Percentiles rank a stretch among this genome's conserved stretches.
phyloP scores from a whole-genome alignment of 2,888 invertebrate genomes.

The Thymelicus acteon region DNA sequence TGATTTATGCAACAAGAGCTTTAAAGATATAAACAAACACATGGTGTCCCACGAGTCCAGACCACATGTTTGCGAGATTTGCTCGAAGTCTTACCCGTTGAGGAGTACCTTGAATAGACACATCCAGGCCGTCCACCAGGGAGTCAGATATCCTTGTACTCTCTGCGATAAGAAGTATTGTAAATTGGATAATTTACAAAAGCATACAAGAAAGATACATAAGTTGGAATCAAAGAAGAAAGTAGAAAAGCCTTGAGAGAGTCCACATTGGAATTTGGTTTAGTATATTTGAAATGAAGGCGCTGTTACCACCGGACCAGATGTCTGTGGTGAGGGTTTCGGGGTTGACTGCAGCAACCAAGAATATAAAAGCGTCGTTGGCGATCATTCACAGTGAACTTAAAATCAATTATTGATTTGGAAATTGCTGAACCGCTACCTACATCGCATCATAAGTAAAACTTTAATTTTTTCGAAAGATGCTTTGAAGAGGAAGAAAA shows the following conservation, averaged over 20 bases:
- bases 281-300: no score
- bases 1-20: conserved; percentile 47
- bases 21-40: conserved; percentile 47
- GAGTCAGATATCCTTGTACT: neutral
- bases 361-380: no score
- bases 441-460: no score
- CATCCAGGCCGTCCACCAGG: conserved; percentile 28
- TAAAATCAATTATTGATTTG: no score
- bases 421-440: no score
- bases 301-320: no score
- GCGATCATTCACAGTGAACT: no score
- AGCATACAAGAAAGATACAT: neutral
- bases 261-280: no score
- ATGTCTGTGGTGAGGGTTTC: no score
- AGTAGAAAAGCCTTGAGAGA: neutral
- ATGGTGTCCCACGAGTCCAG: conserved; percentile 43
- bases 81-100: conserved; percentile 43
- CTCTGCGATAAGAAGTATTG: neutral
- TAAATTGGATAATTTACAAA: neutral
- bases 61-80: conserved; percentile 43
- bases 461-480: no score
- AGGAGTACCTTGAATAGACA: conserved; percentile 50
- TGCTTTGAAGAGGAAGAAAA: no score
- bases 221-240: neutral
- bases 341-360: no score